These are phyloP conservation scores for Erethizon dorsatum DNA, from an alignment of 2,797 vertebrate genomes.

Conservation along the genomic window DNA sequence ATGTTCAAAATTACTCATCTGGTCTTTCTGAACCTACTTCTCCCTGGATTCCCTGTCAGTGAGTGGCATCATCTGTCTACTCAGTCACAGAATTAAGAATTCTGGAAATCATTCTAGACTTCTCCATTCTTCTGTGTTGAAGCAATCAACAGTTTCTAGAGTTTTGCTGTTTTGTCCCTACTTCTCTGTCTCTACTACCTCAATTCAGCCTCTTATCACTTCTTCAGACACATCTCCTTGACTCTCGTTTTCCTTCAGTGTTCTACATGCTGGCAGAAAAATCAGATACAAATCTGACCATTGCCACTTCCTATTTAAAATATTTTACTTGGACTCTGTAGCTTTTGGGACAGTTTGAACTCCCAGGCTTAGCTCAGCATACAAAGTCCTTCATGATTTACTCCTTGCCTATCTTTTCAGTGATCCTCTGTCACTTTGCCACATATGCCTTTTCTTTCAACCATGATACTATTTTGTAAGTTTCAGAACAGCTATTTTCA, in stretches of 20 bases:
- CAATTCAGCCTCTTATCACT: not conserved
- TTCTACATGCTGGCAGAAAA: not conserved
- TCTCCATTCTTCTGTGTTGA: not conserved
- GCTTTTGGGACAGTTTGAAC: constrained; percentile 37
- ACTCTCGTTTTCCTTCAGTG: not conserved
- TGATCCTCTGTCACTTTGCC: constrained; percentile 8
- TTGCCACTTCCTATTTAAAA: not conserved
- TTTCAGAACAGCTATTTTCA: constrained; percentile 24
- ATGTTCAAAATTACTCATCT: not conserved
- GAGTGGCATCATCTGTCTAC: not conserved
- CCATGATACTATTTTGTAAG: not conserved
- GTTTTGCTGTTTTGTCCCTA: not conserved
- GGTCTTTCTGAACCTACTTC: not conserved
- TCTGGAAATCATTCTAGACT: not conserved
- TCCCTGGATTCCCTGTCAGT: not conserved
- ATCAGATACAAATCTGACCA: not conserved
- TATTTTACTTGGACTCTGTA: not conserved
- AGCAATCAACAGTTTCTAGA: not conserved
- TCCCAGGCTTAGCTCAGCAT: not conserved
- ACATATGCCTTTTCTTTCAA: not conserved
- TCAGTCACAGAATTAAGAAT: constrained; percentile 20
- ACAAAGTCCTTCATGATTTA: not conserved
- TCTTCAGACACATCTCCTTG: not conserved
- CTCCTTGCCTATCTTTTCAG: not conserved
- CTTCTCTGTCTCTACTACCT: not conserved